Evolutionary conservation across 2,797 vertebrate genomes (phyloP).

Genomic region (Eospalax fontanierii): DNA sequence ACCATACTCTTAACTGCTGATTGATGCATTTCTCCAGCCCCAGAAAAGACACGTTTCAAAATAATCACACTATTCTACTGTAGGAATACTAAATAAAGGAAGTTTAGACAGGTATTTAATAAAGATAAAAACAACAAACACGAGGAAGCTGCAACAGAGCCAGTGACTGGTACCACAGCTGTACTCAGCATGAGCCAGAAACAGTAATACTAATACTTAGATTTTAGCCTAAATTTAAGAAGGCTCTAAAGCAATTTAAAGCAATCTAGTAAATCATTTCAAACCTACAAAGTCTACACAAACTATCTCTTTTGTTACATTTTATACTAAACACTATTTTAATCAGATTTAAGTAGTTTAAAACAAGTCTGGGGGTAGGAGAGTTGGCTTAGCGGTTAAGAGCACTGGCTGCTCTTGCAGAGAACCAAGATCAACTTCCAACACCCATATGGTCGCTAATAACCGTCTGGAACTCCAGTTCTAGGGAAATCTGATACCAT

Average conservation of each 20-base stretch:
- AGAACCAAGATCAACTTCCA: too few species aligned
- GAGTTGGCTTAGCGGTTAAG: too few species aligned
- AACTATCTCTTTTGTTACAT: neutral
- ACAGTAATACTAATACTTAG: neutral
- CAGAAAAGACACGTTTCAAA: neutral
- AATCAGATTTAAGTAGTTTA: slow-evolving; percentile 37
- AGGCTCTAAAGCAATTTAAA: slow-evolving; percentile 51
- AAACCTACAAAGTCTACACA: slow-evolving; percentile 32
- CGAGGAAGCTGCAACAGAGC: neutral
- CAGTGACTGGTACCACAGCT: neutral
- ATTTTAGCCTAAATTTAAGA: slow-evolving; percentile 33
- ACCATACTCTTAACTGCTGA: too few species aligned
- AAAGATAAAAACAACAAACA: neutral
- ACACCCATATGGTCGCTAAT: too few species aligned
- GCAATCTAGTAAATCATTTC: slow-evolving; percentile 27
- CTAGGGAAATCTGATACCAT: too few species aligned
- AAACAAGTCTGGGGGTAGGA: neutral
- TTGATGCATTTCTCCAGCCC: too few species aligned
- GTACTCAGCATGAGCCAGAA: neutral
- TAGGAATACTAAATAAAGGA: neutral
- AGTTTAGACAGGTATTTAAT: neutral
- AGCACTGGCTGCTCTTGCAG: too few species aligned
- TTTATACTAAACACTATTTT: slow-evolving; percentile 33
- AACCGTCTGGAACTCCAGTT: too few species aligned
- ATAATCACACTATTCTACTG: neutral